phyloP scores from a whole-genome alignment of 2,113 vertebrate genomes.

The Elachura formosa region DNA sequence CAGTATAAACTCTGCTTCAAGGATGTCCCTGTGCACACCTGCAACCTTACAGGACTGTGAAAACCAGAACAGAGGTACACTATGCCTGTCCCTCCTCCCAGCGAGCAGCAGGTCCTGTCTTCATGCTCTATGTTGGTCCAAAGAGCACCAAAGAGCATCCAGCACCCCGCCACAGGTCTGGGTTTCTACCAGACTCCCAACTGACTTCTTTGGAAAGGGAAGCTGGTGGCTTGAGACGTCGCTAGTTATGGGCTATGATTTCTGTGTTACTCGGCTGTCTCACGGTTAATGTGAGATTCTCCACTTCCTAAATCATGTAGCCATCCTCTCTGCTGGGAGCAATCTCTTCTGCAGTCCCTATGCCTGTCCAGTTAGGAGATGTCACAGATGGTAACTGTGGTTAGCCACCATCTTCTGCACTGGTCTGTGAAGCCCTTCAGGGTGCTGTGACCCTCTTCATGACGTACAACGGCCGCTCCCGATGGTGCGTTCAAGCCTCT shows the following conservation, averaged over 20 bases:
- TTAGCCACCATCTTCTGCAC: not conserved
- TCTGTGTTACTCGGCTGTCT: not conserved
- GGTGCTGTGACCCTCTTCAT: not conserved
- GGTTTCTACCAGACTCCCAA: not conserved
- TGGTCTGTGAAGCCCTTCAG: not conserved
- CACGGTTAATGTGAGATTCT: not conserved
- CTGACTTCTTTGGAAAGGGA: not conserved
- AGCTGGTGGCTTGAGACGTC: not conserved
- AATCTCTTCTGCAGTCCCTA: not conserved
- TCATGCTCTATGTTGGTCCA: accelerated
- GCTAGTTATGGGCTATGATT: not conserved
- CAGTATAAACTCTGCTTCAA: not conserved
- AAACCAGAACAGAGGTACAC: not conserved
- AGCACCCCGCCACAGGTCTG: accelerated
- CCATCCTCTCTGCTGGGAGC: not conserved
- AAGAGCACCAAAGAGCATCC: not conserved
- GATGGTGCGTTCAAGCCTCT: not conserved
- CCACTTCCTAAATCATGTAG: not conserved
- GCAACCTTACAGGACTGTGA: not conserved
- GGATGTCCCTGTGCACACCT: not conserved
- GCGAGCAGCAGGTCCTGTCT: not conserved
- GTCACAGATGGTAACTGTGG: not conserved
- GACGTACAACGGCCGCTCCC: not conserved
- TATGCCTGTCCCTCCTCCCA: not conserved
- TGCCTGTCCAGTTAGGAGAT: not conserved